Conservation (phyloP, 2,888 invertebrate genomes). For the Drosophila rubida region DNA sequence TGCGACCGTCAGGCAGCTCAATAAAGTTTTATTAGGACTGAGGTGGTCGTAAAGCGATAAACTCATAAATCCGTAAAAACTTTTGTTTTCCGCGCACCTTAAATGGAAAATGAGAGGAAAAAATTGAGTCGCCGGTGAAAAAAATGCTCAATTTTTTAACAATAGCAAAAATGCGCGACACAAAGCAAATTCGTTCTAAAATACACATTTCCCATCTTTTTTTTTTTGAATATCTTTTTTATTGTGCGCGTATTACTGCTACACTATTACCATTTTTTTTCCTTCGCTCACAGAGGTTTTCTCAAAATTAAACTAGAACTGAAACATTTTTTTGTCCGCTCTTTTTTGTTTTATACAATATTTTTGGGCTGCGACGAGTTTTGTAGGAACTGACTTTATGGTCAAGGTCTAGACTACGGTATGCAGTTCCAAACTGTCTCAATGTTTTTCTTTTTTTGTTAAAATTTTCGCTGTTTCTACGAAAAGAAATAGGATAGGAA, state of each 20-base stretch:
- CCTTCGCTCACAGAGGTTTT: conserved; percentile 58
- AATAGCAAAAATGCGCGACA: conserved; percentile 67
- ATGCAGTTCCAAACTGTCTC: conserved; percentile 53
- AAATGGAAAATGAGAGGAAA: conserved; percentile 72
- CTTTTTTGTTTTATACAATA: conserved; percentile 59
- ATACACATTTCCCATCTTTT: conserved; percentile 53
- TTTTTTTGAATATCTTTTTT: conserved; percentile 70
- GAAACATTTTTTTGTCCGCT: conserved; percentile 74
- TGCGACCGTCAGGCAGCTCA: conserved; percentile 46
- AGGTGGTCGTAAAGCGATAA: conserved; percentile 74
- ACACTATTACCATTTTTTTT: conserved; percentile 71
- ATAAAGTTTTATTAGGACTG: conserved; percentile 70
- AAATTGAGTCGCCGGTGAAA: conserved; percentile 71
- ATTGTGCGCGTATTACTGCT: conserved; percentile 54
- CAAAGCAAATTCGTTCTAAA: conserved; percentile 70
- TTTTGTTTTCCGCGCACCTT: conserved; percentile 61
- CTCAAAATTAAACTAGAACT: conserved; percentile 77
- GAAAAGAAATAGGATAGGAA: conserved; percentile 49
- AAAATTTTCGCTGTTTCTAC: conserved; percentile 36
- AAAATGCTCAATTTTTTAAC: conserved; percentile 78
- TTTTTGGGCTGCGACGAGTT: conserved; percentile 47
- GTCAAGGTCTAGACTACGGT: conserved; percentile 61
- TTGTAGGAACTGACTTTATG: conserved; percentile 67
- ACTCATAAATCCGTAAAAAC: conserved; percentile 74
- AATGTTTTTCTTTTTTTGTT: conserved; percentile 48